phyloP scores from a whole-genome alignment of 2,113 vertebrate species.

The Condylura cristata region DNA sequence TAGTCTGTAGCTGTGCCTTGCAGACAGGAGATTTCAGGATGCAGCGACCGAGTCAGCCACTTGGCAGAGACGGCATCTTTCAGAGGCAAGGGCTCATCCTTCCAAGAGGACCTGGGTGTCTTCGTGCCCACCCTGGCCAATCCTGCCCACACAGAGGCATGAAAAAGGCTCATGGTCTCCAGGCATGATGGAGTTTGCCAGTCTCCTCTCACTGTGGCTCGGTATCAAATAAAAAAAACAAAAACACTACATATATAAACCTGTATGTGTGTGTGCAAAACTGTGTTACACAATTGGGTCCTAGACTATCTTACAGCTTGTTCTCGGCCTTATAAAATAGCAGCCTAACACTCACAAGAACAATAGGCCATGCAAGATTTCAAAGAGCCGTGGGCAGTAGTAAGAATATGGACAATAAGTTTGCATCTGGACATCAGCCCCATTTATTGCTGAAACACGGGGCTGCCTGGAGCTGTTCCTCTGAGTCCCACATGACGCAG shows the following conservation, averaged over 20 bases:
- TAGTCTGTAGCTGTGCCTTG: slow-evolving; percentile 89
- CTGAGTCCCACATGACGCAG: neutral
- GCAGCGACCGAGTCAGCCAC: neutral
- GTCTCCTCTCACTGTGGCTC: neutral
- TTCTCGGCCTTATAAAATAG: slow-evolving; percentile 69
- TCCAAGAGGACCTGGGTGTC: neutral
- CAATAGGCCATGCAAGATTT: slow-evolving; percentile 81
- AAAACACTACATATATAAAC: neutral
- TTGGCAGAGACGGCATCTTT: slow-evolving; percentile 27
- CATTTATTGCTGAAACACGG: slow-evolving; percentile 64
- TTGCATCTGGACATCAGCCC: slow-evolving; percentile 73
- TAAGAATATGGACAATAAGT: slow-evolving; percentile 56
- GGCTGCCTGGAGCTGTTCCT: slow-evolving; percentile 65
- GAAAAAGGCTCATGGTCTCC: slow-evolving; percentile 28
- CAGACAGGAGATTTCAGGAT: slow-evolving; percentile 77
- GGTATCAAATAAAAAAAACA: slow-evolving; percentile 64
- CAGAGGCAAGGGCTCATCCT: neutral
- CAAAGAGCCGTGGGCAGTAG: slow-evolving; percentile 73
- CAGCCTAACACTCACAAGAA: slow-evolving; percentile 71
- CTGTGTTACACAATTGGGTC: slow-evolving; percentile 40
- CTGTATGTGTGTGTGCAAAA: too few relatives aligned
- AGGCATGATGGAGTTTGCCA: neutral
- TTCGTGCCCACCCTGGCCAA: accelerated
- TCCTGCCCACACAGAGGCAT: neutral
- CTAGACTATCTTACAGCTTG: slow-evolving; percentile 77